Percentiles rank a stretch among this genome's conserved stretches.
Conservation (phyloP, 1,140 invertebrate species). For the Plutomurus gul region DNA sequence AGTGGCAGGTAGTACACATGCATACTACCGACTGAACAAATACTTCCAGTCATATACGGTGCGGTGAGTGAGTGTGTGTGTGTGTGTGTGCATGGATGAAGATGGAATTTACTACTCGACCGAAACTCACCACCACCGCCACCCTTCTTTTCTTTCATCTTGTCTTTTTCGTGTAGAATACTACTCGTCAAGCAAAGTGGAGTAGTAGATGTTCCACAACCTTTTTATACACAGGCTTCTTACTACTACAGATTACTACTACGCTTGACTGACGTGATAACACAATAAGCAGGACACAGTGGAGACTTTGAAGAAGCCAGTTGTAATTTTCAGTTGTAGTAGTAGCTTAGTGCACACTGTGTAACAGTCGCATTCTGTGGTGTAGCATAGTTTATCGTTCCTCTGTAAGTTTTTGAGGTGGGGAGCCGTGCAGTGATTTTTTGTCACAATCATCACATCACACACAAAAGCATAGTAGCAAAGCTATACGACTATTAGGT, state of each 20-base stretch:
- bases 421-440: conserved; percentile 31
- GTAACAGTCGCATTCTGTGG: too few species aligned
- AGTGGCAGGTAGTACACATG: too few species aligned
- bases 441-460: conserved; percentile 31
- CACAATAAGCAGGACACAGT: too few species aligned
- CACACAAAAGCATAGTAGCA: neutral
- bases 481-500: neutral
- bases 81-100: neutral
- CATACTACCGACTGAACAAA: too few species aligned
- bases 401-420: neutral
- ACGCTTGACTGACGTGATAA: neutral
- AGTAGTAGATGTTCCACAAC: too few species aligned
- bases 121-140: neutral
- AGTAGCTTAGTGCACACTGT: too few species aligned
- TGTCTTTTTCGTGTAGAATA: neutral
- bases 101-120: neutral
- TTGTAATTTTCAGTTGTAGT: too few species aligned
- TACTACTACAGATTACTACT: too few species aligned
- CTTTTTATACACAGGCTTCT: too few species aligned
- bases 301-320: too few species aligned
- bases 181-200: neutral
- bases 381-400: too few species aligned
- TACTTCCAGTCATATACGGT: too few species aligned
- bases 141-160: neutral
- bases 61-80: neutral